Percentiles rank a stretch among this genome's conserved stretches.
Conservation (phyloP, 2,888 invertebrate species). For the Quadroppia sp. region DNA sequence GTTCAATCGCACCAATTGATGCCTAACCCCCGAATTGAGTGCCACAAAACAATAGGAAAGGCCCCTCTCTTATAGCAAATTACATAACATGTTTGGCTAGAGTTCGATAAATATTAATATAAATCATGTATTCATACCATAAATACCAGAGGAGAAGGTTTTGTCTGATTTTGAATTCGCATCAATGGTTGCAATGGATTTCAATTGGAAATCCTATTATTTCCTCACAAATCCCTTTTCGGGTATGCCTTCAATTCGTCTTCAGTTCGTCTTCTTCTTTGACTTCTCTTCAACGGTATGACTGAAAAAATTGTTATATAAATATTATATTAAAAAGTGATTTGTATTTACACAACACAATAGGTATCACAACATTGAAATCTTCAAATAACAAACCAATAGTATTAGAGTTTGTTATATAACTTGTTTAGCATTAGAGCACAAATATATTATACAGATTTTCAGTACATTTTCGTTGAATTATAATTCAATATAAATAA, state of each 20-base stretch:
- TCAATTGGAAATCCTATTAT: background rate
- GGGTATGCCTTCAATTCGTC: background rate
- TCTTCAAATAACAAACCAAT: conserved; percentile 35
- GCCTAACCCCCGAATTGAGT: background rate
- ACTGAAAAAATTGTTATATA: conserved; percentile 16
- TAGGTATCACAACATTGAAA: conserved; percentile 7
- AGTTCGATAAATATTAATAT: background rate
- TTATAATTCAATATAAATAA: conserved; percentile 31
- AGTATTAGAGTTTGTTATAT: background rate
- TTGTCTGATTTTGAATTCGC: background rate
- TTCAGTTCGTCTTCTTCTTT: background rate
- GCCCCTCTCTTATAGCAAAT: background rate
- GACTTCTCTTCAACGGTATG: background rate
- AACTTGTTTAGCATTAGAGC: conserved; percentile 10
- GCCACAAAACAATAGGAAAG: background rate
- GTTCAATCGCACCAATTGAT: background rate
- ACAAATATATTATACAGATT: background rate
- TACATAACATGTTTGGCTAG: background rate
- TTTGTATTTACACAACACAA: conserved; percentile 24
- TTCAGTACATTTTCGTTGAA: background rate
- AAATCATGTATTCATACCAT: conserved; percentile 25
- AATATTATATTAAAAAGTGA: conserved; percentile 30
- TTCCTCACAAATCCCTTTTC: background rate
- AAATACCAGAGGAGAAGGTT: background rate
- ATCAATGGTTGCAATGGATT: background rate